Percentiles rank a stretch among this genome's conserved stretches.
These are phyloP conservation scores for Ctenopoma multispine DNA, from an alignment of 2,797 vertebrate genomes.

Conservation along the genomic window DNA sequence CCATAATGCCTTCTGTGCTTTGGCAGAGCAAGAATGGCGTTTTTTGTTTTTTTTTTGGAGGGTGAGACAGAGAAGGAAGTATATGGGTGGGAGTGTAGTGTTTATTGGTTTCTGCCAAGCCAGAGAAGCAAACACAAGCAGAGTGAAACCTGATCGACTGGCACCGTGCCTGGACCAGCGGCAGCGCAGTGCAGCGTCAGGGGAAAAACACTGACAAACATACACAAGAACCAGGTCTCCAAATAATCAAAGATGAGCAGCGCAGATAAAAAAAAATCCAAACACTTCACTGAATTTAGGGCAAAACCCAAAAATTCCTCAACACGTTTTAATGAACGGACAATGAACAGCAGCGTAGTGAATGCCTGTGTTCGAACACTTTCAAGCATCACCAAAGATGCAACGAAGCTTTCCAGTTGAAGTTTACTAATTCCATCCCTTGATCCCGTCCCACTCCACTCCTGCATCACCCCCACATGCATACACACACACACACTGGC, in stretches of 20 bases:
- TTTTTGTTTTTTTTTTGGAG: constrained; percentile 28
- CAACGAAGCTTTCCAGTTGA: constrained; percentile 68
- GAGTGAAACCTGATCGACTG: constrained; percentile 80
- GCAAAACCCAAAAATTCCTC: constrained; percentile 28
- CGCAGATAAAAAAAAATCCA: constrained; percentile 38
- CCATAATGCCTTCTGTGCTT: constrained; percentile 56
- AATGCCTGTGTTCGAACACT: constrained; percentile 40
- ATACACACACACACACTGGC: constrained; percentile 40
- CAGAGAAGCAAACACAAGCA: constrained; percentile 78
- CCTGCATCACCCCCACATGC: constrained; percentile 39
- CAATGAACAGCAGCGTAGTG: background rate
- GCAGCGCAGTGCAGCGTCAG: constrained; percentile 44
- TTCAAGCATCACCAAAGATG: constrained; percentile 56
- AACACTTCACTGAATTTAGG: constrained; percentile 25
- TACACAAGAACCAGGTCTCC: constrained; percentile 58
- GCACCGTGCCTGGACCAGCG: constrained; percentile 68
- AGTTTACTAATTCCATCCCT: constrained; percentile 72
- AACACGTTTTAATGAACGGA: constrained; percentile 22
- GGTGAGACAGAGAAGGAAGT: constrained; percentile 58
- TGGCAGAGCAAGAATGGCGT: constrained; percentile 56
- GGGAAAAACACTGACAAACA: constrained; percentile 75
- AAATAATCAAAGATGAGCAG: constrained; percentile 72
- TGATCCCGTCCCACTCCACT: constrained; percentile 62
- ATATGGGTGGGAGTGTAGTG: constrained; percentile 70
- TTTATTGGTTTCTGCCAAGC: constrained; percentile 85